A percentile compares a stretch with the other conserved stretches of the same genome.
These are phyloP conservation scores for Turritopsis rubra DNA, from an alignment of 30 jellyfish, hydroid and myxozoan species.

Conservation along the genomic window DNA sequence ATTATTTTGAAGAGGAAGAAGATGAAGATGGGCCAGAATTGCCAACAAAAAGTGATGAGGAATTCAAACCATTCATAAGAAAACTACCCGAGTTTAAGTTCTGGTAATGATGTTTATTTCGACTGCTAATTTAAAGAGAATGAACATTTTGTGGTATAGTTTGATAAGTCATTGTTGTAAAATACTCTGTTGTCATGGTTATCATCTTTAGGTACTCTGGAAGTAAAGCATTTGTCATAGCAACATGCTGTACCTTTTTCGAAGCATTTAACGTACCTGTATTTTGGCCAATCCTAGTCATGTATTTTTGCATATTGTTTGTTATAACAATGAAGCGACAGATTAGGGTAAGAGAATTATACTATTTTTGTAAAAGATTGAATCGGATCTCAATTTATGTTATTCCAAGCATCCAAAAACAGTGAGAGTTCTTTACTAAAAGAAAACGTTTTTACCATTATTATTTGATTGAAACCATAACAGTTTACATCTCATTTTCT, in stretches of 20 bases:
- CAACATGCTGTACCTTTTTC: constrained; percentile 77
- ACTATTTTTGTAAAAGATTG: no score
- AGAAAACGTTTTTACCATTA: no score
- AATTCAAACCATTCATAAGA: constrained; percentile 94
- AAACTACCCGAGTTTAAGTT: constrained; percentile 94
- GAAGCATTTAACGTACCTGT: constrained; percentile 94
- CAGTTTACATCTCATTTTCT: no score
- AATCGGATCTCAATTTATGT: no score
- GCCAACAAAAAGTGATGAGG: constrained; percentile 89
- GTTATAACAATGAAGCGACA: constrained; percentile 91
- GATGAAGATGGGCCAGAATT: constrained; percentile 84
- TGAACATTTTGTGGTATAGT: neutral
- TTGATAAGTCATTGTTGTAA: neutral
- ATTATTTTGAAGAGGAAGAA: constrained; percentile 66
- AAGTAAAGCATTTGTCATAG: constrained; percentile 59
- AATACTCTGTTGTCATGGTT: neutral
- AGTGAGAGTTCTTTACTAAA: no score
- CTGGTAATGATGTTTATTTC: constrained; percentile 48
- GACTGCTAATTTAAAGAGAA: neutral
- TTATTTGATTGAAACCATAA: no score
- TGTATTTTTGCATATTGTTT: constrained; percentile 83
- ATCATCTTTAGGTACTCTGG: constrained; percentile 67
- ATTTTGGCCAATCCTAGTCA: constrained; percentile 96
- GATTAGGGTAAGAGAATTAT: constrained; percentile 62
- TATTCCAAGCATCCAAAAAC: no score